Base-by-base conservation (phyloP, 2,113 vertebrate species). In the Prolemur simus region DNA sequence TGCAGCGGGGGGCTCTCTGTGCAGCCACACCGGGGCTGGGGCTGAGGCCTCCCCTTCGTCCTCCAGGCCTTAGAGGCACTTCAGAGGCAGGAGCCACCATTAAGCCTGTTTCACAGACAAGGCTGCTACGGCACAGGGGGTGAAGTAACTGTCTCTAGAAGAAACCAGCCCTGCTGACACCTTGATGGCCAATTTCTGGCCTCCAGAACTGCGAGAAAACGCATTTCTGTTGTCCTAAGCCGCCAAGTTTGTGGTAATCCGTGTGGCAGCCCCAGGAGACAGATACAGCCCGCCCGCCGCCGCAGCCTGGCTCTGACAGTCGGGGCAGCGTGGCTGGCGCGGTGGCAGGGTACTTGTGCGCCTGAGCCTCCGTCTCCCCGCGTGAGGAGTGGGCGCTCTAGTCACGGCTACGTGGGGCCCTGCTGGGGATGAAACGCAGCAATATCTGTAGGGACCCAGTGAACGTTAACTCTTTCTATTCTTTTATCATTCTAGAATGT, bases 281-380 rank as follows among this genome's bases (percentile, higher is more conserved):
- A 5, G 21, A 27, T 1, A 5, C 1, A 9, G n/a, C 6, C 0
- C 1, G 4, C 58, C 47, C 2, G 0, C 29, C 8, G 39, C 29
- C 10, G 0, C 14, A 2, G 6, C 39, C 45, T 21, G 2, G 21
- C 37, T 23, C 1, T 1, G 77, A 13, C 12, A 5, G 34, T 12
- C 8, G 5, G 42, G 42, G 49, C 21, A 0, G 14, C 2, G 8
- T 17, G 74, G 14, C 32, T 64, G 23, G 56, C 27, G 1, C 10
- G 2, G 12, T 11, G 39, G 14, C 1, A 5, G 56, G 47, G 45
- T 29, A 8, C 68, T 56, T 54, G 68, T 21, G 45, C 8, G 32
- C 68, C 27, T 0, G 1, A 25, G 56, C 27, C 66, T 49, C 66
- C 1, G 66, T 23, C 56, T 66, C 52, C 58, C 49, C 66, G 13